Evolutionary conservation across 2,113 vertebrate genomes (phyloP).

Genomic region (Campylorhamphus procurvoides): DNA sequence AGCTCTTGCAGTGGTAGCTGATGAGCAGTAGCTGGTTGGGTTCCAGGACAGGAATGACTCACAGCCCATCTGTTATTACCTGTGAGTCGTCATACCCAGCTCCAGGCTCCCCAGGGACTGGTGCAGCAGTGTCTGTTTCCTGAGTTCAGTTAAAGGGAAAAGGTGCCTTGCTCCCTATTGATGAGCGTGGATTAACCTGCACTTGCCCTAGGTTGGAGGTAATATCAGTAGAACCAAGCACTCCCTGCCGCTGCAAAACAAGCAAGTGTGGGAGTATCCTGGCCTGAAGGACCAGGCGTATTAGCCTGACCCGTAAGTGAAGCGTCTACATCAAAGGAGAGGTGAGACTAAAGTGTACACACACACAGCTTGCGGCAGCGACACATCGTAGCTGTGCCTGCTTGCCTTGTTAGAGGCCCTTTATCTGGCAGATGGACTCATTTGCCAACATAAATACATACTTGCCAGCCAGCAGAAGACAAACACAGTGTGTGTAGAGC

Average conservation of each 20-base stretch:
- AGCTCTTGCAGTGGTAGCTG: neutral
- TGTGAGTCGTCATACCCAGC: rapidly evolving
- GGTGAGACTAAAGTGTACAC: rapidly evolving
- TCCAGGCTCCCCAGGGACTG: neutral
- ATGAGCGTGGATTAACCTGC: neutral
- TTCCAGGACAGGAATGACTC: conserved; percentile 15
- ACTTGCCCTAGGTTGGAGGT: neutral
- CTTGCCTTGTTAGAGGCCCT: neutral
- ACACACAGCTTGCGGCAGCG: neutral
- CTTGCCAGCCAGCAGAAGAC: neutral
- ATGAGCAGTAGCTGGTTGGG: neutral
- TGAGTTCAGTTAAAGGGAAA: neutral
- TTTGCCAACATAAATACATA: neutral
- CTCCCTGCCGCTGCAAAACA: neutral
- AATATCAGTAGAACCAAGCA: neutral
- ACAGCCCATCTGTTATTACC: neutral
- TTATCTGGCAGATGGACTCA: neutral
- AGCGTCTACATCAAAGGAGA: neutral
- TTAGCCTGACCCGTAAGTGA: neutral
- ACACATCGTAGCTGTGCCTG: neutral
- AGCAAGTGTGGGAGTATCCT: neutral
- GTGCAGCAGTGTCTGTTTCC: neutral
- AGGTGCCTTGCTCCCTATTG: neutral
- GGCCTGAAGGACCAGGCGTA: neutral
- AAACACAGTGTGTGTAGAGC: rapidly evolving